Evolutionary conservation across 2,797 vertebrate species (phyloP), one percentile per base, ranked within the genome.

Genomic region (Enteromius viviparus): DNA sequence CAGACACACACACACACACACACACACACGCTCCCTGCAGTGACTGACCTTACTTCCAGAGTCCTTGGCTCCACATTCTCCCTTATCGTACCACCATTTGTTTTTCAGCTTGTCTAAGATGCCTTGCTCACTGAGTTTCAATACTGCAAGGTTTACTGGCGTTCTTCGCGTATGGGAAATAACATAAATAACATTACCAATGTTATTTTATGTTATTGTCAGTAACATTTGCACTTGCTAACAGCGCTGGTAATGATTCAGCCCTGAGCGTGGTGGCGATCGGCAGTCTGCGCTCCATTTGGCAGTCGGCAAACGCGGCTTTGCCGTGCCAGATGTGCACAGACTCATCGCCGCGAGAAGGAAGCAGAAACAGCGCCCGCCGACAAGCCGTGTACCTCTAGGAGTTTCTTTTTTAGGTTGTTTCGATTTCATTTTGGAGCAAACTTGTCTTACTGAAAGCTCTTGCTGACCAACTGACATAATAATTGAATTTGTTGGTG

Each of bases 71-170:
- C 96, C 96, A 96, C 96, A 96, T 96, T 96, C 96, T 95, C 96
- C 96, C 93, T 96, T 96, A 96, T 96, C 96, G 95, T 96, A 96
- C 98, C 98, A 99, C 98, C 98, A 99, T 99, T 99, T 99, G 98
- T 98, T 99, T 99, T 99, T 99, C 98, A 99, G 98, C 98, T 99
- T 99, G 98, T 99, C 98, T 99, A 99, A 99, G 98, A 98, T 95
- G 96, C 98, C 98, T 99, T 97, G 96, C 96, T 99, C 98, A 99
- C 98, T 99, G 98, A 99, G 98, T 99, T 99, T 99, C 98, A 99
- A 99, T 97, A 99, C 98, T 94, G 98, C 98, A 99, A 99, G 98
- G 96, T 99, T 99, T 99, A 99, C 97, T 96, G 97, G 97, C 92
- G 97, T 98, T 99, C 98, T 99, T 99, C 98, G 96, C 94, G 93